Evolutionary conservation across 2,797 vertebrate genomes (phyloP), one percentile per base, ranked within the genome.

Genomic region (Crypturellus tataupa): DNA sequence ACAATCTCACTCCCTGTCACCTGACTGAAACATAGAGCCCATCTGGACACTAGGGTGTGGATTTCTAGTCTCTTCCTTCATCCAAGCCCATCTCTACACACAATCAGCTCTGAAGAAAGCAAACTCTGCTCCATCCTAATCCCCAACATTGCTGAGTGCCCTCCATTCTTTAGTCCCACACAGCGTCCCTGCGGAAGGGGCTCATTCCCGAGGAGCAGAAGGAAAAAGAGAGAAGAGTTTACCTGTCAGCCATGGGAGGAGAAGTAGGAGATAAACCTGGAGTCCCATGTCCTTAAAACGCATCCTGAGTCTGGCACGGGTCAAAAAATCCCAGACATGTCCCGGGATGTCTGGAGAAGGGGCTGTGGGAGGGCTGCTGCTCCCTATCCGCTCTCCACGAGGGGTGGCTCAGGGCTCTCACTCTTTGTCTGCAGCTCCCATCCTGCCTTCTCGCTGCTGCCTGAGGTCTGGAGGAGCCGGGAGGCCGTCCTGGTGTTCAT

Each of bases 231-330:
- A 46, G 44, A n/a, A 25, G 18, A 3, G 69, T 75, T 96, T 97
- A 97, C 97, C 97, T 97, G 97, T 27, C 44, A 95, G 33, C 44
- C 12, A 7, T 37, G 84, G 79, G 44, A 96, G 62, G 59, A 97
- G 78, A 85, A 96, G 90, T 44, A 96, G 94, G 81, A 97, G 90
- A 76, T 80, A 96, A 63, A 96, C 2, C 24, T 37, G 92, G 87
- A 97, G 53, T 96, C 70, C 91, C 97, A 97, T 97, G 78, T 94
- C 94, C 85, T 76, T 62, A 56, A 27, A 80, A 44, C 0, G 56
- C 49, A 62, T 94, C 89, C 78, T 0, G 1, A 90, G 83, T 85
- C 33, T 46, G 62, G 44, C 49, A 80, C 64, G 71, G 63, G 80
- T 97, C 94, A 97, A 90, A 95, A 94, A 85, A 93, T 86, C 64